These are phyloP conservation scores for Colius striatus DNA, from an alignment of 2,113 vertebrate genomes.

Conservation along the genomic window DNA sequence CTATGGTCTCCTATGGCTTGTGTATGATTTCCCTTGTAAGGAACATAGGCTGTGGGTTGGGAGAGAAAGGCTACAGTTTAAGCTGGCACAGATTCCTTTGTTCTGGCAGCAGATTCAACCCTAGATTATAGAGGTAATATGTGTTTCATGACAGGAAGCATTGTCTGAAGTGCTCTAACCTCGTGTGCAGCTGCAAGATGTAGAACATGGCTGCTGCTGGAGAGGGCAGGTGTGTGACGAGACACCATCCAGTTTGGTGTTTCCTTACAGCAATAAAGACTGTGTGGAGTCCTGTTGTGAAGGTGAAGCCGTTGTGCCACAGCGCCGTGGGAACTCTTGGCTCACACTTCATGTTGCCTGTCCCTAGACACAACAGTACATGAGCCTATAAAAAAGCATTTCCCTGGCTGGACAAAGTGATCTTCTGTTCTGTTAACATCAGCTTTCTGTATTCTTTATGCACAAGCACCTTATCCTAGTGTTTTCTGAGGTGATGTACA, in stretches of 20 bases:
- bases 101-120: background rate
- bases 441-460: background rate
- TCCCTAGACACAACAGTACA: background rate
- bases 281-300: background rate
- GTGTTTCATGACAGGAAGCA: background rate
- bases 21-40: background rate
- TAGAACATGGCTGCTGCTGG: background rate
- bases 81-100: conserved; percentile 1
- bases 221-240: background rate
- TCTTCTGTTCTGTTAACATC: background rate
- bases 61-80: background rate
- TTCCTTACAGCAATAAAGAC: background rate
- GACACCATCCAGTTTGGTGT: background rate
- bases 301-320: background rate
- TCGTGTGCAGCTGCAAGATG: background rate
- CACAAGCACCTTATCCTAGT: background rate
- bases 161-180: background rate
- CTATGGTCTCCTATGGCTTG: background rate
- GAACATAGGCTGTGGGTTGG: background rate
- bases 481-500: background rate
- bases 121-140: background rate
- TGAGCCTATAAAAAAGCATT: background rate
- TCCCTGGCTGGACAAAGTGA: background rate
- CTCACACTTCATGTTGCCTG: background rate
- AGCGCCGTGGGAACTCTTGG: background rate